phyloP scores from a whole-genome alignment of 2,797 vertebrate species.

The Perodicticus potto region DNA sequence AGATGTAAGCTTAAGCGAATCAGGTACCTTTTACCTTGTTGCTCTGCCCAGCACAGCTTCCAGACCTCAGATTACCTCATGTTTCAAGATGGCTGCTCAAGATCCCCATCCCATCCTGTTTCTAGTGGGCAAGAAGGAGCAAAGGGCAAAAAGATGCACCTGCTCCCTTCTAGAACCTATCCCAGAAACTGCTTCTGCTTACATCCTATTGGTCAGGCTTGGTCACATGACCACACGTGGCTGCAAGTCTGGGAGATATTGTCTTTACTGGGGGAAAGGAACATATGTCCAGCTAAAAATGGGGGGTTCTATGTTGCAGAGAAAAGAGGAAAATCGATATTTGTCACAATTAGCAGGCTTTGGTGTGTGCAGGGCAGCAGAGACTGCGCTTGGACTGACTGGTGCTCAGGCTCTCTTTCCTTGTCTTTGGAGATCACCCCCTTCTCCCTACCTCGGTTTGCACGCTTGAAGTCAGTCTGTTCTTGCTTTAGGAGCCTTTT shows the following conservation, averaged over 20 bases:
- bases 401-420: background rate
- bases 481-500: background rate
- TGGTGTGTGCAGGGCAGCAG: background rate
- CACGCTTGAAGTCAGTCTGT: background rate
- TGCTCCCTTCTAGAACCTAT: background rate
- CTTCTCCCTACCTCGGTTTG: background rate
- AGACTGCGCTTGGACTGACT: background rate
- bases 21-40: background rate
- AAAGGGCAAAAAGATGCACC: background rate
- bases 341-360: background rate
- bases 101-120: background rate
- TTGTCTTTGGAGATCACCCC: background rate
- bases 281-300: background rate
- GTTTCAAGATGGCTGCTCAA: background rate
- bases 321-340: background rate
- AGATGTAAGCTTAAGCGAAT: background rate
- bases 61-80: background rate
- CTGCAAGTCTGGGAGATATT: background rate
- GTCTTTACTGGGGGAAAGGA: background rate
- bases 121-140: background rate
- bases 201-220: background rate
- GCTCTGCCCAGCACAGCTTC: background rate
- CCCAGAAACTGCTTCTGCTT: slow-evolving; percentile 32
- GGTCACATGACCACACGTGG: background rate
- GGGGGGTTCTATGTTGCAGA: background rate